A percentile compares a stretch with the other conserved stretches of the same genome.
Conservation (phyloP, 2,888 invertebrate species). For the Sussaba pulchella region DNA sequence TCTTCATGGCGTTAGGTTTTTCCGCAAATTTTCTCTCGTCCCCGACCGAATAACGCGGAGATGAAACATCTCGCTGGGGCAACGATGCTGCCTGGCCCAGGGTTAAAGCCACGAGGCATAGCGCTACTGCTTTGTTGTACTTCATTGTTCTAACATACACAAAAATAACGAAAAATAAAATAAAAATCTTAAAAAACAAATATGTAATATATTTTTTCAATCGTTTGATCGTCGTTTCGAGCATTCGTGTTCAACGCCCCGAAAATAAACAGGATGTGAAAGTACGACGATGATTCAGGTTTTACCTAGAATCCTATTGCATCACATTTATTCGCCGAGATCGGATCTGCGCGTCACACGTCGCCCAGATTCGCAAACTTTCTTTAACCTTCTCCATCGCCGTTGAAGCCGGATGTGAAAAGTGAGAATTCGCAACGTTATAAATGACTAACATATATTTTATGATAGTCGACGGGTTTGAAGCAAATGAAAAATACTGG, state of each 20-base stretch:
- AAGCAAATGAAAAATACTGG: too few species aligned
- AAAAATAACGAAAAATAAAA: conserved; percentile 8
- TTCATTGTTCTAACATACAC: conserved; percentile 85
- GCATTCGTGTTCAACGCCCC: too few species aligned
- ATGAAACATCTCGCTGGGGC: conserved; percentile 82
- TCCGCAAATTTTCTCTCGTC: conserved; percentile 94
- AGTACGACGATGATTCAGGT: conserved; percentile 42
- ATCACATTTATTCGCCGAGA: conserved; percentile 31
- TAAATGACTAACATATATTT: background rate
- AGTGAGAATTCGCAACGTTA: conserved; percentile 10
- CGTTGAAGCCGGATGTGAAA: background rate
- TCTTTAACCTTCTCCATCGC: conserved; percentile 1
- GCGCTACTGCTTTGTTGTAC: conserved; percentile 88
- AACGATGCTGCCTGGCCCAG: conserved; percentile 79
- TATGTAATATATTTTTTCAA: too few species aligned
- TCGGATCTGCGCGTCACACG: conserved; percentile 21
- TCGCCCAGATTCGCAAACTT: conserved; percentile 17
- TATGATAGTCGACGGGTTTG: background rate
- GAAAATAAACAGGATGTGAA: conserved; percentile 61
- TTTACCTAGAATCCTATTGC: conserved; percentile 41
- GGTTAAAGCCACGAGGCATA: conserved; percentile 89
- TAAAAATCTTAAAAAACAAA: too few species aligned
- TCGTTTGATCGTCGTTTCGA: background rate
- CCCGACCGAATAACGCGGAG: conserved; percentile 81
- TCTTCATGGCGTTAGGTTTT: conserved; percentile 95